These are phyloP conservation scores for Polypterus senegalus DNA, from an alignment of 2,113 vertebrate species.

Conservation along the genomic window DNA sequence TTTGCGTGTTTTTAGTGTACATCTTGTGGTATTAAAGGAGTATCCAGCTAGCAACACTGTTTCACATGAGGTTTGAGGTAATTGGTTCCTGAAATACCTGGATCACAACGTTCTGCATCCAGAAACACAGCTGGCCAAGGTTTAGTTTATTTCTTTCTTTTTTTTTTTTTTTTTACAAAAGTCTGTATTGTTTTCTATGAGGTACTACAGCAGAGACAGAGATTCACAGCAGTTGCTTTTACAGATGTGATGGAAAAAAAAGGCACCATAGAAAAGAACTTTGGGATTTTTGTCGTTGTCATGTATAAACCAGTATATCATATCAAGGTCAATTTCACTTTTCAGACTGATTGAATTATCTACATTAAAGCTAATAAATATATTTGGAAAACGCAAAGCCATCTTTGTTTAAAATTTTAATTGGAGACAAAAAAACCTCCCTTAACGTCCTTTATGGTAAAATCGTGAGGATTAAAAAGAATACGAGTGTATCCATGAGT, in stretches of 20 bases:
- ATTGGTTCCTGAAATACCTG: slow-evolving; percentile 70
- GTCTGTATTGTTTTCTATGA: slow-evolving; percentile 14
- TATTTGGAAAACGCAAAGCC: slow-evolving; percentile 6
- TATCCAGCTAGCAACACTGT: slow-evolving; percentile 57
- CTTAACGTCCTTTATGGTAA: too few relatives aligned
- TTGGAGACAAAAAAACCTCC: too few relatives aligned
- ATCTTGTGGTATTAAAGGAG: slow-evolving; percentile 43
- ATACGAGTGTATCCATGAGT: too few relatives aligned
- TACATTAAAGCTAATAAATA: slow-evolving; percentile 14
- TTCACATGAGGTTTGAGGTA: slow-evolving; percentile 73
- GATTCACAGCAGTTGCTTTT: slow-evolving; percentile 65
- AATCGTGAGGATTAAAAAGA: too few relatives aligned
- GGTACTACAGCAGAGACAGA: slow-evolving; percentile 30
- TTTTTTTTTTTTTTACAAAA: slow-evolving; percentile 18
- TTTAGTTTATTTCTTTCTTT: slow-evolving; percentile 23
- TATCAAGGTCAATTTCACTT: neutral
- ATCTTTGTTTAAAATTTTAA: neutral
- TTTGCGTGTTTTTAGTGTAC: slow-evolving; percentile 28
- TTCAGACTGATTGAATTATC: neutral
- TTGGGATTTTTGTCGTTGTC: slow-evolving; percentile 14
- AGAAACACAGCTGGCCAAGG: slow-evolving; percentile 49
- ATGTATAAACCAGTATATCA: slow-evolving; percentile 15
- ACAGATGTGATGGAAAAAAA: slow-evolving; percentile 38
- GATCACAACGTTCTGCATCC: slow-evolving; percentile 51
- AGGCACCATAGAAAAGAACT: slow-evolving; percentile 53